Evolutionary conservation across 2,797 vertebrate genomes (phyloP).

Genomic region (Toxotes lorentzi): DNA sequence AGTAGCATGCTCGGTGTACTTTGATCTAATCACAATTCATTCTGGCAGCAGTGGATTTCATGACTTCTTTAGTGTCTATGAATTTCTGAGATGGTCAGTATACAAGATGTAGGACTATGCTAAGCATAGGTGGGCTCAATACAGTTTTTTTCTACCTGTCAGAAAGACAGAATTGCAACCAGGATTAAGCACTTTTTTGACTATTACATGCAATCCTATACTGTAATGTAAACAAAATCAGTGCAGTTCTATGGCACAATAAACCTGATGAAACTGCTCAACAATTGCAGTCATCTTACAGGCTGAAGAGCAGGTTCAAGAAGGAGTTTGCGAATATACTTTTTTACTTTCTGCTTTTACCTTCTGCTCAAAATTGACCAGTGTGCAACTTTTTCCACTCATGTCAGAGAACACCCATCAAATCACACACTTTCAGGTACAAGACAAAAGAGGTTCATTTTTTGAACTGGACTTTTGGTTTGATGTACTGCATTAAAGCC

Average conservation of each 20-base stretch:
- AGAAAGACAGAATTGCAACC: neutral
- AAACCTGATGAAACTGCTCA: neutral
- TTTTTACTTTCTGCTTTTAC: too few species aligned
- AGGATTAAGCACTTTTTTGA: neutral
- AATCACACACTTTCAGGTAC: too few species aligned
- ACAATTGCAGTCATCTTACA: neutral
- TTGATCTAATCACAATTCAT: conserved; percentile 1
- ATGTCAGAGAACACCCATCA: neutral
- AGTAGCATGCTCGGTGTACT: neutral
- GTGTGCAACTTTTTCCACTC: neutral
- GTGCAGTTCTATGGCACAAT: neutral
- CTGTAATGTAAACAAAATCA: neutral
- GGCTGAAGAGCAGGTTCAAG: neutral
- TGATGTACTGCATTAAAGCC: too few species aligned
- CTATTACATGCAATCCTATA: neutral
- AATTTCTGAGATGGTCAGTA: neutral
- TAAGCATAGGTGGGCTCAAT: neutral
- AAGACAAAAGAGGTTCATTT: too few species aligned
- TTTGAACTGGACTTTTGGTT: too few species aligned
- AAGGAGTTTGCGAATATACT: neutral
- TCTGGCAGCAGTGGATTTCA: conserved; percentile 1
- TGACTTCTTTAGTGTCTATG: neutral
- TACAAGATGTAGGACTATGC: neutral
- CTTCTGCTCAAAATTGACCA: neutral
- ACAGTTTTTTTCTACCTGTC: neutral